phyloP scores from a whole-genome alignment of 2,888 invertebrate genomes.

The Phengaris alcon region DNA sequence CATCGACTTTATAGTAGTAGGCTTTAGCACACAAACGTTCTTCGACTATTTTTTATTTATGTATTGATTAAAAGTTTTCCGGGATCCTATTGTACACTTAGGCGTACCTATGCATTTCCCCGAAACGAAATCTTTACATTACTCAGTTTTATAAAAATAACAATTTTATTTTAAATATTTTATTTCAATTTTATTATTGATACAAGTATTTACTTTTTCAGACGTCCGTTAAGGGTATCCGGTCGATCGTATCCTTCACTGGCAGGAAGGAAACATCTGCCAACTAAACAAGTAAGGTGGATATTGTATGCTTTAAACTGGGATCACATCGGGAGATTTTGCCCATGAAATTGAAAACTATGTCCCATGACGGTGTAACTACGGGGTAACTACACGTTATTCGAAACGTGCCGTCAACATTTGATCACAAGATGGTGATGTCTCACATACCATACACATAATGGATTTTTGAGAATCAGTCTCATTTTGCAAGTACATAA shows the following conservation, averaged over 20 bases:
- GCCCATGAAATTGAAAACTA: not conserved
- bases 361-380: slow-evolving; percentile 4
- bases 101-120: too few relatives aligned
- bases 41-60: too few relatives aligned
- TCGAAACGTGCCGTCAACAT: not conserved
- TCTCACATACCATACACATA: too few relatives aligned
- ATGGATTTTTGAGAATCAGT: too few relatives aligned
- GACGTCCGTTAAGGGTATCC: slow-evolving; percentile 92
- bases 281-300: slow-evolving; percentile 40
- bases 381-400: not conserved
- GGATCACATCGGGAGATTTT: slow-evolving; percentile 3
- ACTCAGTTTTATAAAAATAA: too few relatives aligned
- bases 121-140: too few relatives aligned
- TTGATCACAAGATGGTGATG: not conserved
- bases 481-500: not conserved
- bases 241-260: slow-evolving; percentile 90
- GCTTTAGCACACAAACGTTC: too few relatives aligned
- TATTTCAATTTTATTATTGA: not conserved
- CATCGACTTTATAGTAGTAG: too few relatives aligned
- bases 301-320: not conserved
- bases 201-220: slow-evolving; percentile 66
- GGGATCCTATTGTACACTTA: too few relatives aligned
- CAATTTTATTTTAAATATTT: too few relatives aligned
- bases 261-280: slow-evolving; percentile 82
- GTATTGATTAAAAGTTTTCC: too few relatives aligned